Evolutionary conservation across 2,113 vertebrate genomes (phyloP).

Genomic region (Gnathonemus longibarbis): DNA sequence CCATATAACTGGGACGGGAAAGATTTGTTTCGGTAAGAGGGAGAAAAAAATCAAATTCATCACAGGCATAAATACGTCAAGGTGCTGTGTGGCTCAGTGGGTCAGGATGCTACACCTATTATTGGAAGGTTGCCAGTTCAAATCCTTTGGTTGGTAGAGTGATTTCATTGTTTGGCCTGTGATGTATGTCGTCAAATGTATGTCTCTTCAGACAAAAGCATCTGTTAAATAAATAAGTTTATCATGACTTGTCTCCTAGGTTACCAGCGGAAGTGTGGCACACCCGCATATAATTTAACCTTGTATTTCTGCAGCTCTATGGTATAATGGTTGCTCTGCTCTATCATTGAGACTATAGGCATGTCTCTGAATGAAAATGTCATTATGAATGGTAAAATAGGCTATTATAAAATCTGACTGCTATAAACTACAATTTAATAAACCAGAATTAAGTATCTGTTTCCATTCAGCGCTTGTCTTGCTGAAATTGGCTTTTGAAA

Average conservation of each 20-base stretch:
- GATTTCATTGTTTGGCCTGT: neutral
- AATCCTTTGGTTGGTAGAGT: neutral
- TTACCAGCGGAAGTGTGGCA: neutral
- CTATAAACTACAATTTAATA: neutral
- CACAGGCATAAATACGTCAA: neutral
- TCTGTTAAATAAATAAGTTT: neutral
- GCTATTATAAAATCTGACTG: neutral
- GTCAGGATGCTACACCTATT: neutral
- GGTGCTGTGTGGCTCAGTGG: neutral
- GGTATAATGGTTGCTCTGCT: neutral
- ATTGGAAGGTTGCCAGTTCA: neutral
- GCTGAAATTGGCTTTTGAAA: neutral
- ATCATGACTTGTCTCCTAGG: neutral
- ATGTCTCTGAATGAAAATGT: neutral
- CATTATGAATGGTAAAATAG: neutral
- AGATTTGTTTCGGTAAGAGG: slow-evolving; percentile 9
- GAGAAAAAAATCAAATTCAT: neutral
- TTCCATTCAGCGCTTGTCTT: neutral
- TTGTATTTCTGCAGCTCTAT: neutral
- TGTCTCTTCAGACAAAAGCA: neutral
- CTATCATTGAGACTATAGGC: neutral
- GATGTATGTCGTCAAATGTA: neutral
- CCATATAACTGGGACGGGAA: slow-evolving; percentile 49
- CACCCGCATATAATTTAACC: neutral
- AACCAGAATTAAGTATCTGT: neutral